Conservation (phyloP, 2,797 vertebrate species). For the Garrulus glandarius region DNA sequence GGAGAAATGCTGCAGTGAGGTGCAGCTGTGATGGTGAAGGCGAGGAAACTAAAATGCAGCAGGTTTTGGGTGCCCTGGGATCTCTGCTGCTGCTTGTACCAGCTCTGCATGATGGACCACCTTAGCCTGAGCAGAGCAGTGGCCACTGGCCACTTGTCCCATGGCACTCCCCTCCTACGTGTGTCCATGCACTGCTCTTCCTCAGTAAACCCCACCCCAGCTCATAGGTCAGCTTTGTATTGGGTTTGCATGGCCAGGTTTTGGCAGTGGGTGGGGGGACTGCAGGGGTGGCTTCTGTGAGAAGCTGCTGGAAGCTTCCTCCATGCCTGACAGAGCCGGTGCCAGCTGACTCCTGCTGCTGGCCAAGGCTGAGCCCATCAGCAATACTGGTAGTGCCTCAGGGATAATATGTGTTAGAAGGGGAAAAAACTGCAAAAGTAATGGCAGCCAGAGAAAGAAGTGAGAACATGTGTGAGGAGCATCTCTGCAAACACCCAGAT, state of each 20-base stretch:
- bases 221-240: background rate
- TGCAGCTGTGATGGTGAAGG: rapidly evolving
- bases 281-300: background rate
- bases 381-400: background rate
- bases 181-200: background rate
- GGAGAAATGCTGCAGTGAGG: background rate
- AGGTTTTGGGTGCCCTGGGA: background rate
- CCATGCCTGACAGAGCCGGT: background rate
- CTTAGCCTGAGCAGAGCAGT: background rate
- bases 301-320: background rate
- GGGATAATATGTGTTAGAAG: background rate
- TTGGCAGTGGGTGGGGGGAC: background rate
- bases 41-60: background rate
- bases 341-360: background rate
- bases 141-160: background rate
- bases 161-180: rapidly evolving
- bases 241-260: background rate
- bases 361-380: background rate
- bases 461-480: background rate
- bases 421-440: background rate
- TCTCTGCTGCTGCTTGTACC: rapidly evolving
- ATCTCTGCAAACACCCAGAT: background rate
- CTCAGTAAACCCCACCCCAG: background rate
- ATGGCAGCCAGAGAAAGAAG: background rate
- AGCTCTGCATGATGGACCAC: background rate